Base-by-base conservation (phyloP, 2,797 vertebrate genomes). In the Melanotaenia maccullochi region DNA sequence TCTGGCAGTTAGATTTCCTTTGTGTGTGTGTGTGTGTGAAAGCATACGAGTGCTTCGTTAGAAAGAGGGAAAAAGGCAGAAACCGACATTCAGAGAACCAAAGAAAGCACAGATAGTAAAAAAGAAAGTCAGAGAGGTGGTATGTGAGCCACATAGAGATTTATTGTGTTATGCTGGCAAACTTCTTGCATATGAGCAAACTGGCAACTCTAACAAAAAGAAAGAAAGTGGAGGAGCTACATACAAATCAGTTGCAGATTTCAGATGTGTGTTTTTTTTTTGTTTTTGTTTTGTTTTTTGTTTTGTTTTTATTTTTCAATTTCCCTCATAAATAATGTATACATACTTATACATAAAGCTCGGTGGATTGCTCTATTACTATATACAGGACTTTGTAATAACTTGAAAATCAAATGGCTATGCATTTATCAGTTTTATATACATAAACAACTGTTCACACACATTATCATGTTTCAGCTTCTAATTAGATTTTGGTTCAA, bases 1-100 rank as follows among this genome's bases (percentile, higher is more conserved):
- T 73, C 63, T 58, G 67, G 69, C 32, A 64, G 84, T 85, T 74
- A 72, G 55, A 60, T 78, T 70, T 86, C 77, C 87, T 76, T 68
- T 40, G 38, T 13, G 38, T 40, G 38, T 13, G 38, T 51, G 61
- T 83, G 77, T 60, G 75, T 59, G 75, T 59, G 65, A 30, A 61
- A 42, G 56, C 47, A 49, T 35, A 24, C 57, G 65, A 65, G 62
- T 11, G 36, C 22, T 47, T 32, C 36, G 24, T 49, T 11, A n/a
- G 38, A 74, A 58, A 63, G 25, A 72, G 25, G 40, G 61, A 35
- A 65, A 52, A 60, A 63, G 51, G 60, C 44, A 73, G 44, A 83
- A 42, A 70, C 38, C 59, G 25, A 71, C 49, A 76, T 56, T 68
- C 40, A 60, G 74, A 70, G 22, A 71, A 16, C 60, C 54, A 63